Evolutionary conservation across 2,113 vertebrate genomes (phyloP).

Genomic region (Rhinoptilus africanus): DNA sequence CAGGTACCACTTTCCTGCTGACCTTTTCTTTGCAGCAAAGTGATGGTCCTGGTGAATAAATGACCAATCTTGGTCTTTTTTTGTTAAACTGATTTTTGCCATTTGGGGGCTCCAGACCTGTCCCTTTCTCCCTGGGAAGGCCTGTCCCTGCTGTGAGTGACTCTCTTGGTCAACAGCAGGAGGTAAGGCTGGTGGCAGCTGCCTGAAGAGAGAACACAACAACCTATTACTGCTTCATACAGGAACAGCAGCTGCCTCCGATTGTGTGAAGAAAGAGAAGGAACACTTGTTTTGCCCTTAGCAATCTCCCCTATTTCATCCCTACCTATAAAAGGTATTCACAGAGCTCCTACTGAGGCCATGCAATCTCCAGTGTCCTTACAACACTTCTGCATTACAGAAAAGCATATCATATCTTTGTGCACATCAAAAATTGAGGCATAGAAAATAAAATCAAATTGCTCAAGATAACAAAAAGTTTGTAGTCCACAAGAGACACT

Average conservation of each 20-base stretch:
- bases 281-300: constrained; percentile 35
- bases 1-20: constrained; percentile 15
- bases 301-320: constrained; percentile 16
- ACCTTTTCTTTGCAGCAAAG: constrained; percentile 21
- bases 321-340: constrained; percentile 1
- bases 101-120: not conserved
- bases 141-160: constrained; percentile 16
- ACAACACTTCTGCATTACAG: not conserved
- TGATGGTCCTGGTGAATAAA: not conserved
- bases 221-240: constrained; percentile 31
- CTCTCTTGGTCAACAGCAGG: constrained; percentile 53
- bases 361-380: not conserved
- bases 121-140: constrained; percentile 8
- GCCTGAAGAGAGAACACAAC: constrained; percentile 43
- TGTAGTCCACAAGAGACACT: not conserved
- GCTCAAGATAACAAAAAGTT: not conserved
- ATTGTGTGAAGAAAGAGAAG: constrained; percentile 20
- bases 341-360: not conserved
- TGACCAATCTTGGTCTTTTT: constrained; percentile 9
- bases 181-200: constrained; percentile 18
- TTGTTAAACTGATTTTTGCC: constrained; percentile 3
- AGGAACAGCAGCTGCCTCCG: not conserved
- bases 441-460: not conserved
- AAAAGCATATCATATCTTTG: not conserved
- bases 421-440: not conserved